Evolutionary conservation across 2,888 invertebrate species (phyloP), one percentile per base, ranked within the genome.

Genomic region (Leptinotarsa rubiginosa): DNA sequence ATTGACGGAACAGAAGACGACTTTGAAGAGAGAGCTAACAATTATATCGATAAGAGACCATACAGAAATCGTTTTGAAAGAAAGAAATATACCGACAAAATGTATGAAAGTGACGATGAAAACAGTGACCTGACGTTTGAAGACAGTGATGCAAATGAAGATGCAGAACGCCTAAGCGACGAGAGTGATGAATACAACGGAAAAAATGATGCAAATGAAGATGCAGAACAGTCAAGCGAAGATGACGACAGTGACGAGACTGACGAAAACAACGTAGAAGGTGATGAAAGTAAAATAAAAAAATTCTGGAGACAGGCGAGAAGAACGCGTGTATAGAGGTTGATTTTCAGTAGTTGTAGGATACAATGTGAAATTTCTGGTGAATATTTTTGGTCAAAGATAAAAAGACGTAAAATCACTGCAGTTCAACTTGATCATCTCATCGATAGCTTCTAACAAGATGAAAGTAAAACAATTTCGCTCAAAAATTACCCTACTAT

Each of bases 201-300:
- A 62, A 47, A 69, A 10, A 31, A 13, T 22, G 22, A 54, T 22
- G 49, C 5, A n/a, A 31, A 31, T 69, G 69, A 56, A 13, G 47
- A 41, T 56, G 31, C 59, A 52, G 52, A 52, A 59, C 5, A 65
- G 12, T 31, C 66, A 56, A 41, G 41, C 20, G 65, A 66, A 1
- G 67, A 66, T 47, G 22, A 59, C 59, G 20, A 59, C 13, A 69
- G 16, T n/a, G 47, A 62, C 15, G 62, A 70, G 62, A 47, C 41
- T 7, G 59, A 7, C 15, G 49, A 56, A 0, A 47, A n/a, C 20
- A 20, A 47, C 47, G 70, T 47, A 20, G 47, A 47, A 18, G 31
- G 25, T 62, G 62, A 70, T 41, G 41, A 10, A 10, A 41, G 41
- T 41, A 41, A 41, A 41, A 41, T 41, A 41, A 41, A 41, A 41